These are phyloP conservation scores for Fissipunctia ypsillon DNA, from an alignment of 2,888 invertebrate genomes.

Conservation along the genomic window DNA sequence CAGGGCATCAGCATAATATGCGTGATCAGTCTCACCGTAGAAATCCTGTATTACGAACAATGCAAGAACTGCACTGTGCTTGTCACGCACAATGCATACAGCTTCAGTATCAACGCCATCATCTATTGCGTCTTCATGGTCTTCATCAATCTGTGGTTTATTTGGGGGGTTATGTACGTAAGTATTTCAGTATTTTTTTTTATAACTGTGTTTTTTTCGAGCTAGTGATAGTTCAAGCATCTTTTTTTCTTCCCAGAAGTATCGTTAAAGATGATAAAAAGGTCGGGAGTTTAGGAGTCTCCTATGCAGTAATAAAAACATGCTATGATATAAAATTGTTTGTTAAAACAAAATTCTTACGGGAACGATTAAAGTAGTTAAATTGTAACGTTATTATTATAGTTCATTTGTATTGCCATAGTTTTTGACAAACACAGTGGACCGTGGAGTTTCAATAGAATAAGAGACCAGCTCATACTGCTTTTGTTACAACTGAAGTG, in stretches of 20 bases:
- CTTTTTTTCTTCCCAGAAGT: neutral
- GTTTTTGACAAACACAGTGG: no score
- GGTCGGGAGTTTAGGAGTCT: no score
- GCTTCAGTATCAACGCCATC: constrained; percentile 73
- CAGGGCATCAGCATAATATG: constrained; percentile 55
- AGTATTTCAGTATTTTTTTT: constrained; percentile 44
- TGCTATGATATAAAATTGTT: no score
- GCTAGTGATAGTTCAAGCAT: neutral
- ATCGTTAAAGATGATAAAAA: neutral
- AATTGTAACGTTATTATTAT: no score
- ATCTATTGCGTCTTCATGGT: constrained; percentile 76
- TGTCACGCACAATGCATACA: constrained; percentile 72
- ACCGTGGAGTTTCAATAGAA: no score
- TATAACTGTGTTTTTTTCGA: no score
- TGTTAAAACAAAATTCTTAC: no score
- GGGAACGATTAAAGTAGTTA: no score
- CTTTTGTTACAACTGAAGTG: no score
- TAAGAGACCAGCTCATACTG: no score
- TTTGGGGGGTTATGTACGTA: constrained; percentile 78
- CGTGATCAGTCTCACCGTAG: constrained; percentile 35
- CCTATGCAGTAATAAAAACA: no score
- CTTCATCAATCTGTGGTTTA: constrained; percentile 73
- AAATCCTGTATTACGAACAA: constrained; percentile 37
- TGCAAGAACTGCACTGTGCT: constrained; percentile 38
- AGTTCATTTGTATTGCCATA: no score